These are phyloP conservation scores for Eupithecia tripunctaria DNA, from an alignment of 2,888 invertebrate species.

Conservation along the genomic window DNA sequence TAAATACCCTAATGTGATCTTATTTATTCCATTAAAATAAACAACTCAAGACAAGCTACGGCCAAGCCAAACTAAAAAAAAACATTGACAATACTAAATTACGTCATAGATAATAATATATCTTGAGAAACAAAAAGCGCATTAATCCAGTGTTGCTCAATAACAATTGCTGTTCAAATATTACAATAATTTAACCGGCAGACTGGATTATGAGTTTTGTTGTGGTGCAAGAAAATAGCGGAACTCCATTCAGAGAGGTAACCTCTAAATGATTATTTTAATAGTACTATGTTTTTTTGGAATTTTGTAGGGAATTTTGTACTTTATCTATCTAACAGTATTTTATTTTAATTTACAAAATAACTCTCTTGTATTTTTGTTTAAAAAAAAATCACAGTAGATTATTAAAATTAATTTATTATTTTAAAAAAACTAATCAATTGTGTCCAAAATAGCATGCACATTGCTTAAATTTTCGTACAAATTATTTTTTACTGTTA, in stretches of 20 bases:
- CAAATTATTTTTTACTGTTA: not conserved
- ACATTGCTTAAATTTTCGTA: not conserved
- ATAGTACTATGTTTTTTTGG: too few relatives aligned
- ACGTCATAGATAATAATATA: not conserved
- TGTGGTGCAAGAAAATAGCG: constrained; percentile 24
- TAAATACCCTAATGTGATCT: too few relatives aligned
- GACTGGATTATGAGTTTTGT: constrained; percentile 47
- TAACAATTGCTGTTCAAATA: constrained; percentile 61
- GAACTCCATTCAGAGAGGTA: not conserved
- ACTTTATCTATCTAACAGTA: too few relatives aligned
- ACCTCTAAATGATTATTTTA: too few relatives aligned
- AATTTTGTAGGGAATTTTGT: too few relatives aligned
- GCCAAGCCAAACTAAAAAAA: not conserved
- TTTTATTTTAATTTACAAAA: not conserved
- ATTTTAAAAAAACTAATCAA: too few relatives aligned
- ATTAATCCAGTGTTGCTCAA: constrained; percentile 52
- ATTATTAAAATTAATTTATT: too few relatives aligned
- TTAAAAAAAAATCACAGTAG: too few relatives aligned
- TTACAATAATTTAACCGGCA: constrained; percentile 52
- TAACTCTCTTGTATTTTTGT: not conserved
- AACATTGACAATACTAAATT: not conserved
- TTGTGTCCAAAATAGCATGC: not conserved
- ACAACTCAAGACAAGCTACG: not conserved
- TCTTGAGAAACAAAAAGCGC: constrained; percentile 36
- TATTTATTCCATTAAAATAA: not conserved